These are phyloP conservation scores for Regulus satrapa DNA, from an alignment of 2,113 vertebrate species.

Conservation along the genomic window DNA sequence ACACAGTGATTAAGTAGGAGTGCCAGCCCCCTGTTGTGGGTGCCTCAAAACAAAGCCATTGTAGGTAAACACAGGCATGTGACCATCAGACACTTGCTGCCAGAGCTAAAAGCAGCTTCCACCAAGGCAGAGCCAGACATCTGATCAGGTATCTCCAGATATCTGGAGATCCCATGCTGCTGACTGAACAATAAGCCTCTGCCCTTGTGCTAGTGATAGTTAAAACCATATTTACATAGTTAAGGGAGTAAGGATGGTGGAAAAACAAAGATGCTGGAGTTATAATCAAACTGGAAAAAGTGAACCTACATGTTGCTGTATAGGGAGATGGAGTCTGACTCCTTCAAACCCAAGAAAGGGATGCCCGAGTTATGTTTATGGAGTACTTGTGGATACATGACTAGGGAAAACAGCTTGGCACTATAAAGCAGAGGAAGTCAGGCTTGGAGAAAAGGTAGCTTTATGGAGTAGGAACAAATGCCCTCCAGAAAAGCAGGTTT, in stretches of 20 bases:
- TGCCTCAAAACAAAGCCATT: fast-evolving
- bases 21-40: not conserved
- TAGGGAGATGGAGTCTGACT: not conserved
- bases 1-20: fast-evolving
- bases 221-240: fast-evolving
- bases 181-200: not conserved
- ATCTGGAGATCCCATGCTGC: fast-evolving
- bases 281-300: not conserved
- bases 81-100: not conserved
- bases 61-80: not conserved
- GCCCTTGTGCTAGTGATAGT: not conserved
- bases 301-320: fast-evolving
- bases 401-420: not conserved
- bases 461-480: not conserved
- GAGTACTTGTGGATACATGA: not conserved
- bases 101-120: not conserved
- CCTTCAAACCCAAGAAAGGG: not conserved
- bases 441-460: not conserved
- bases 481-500: not conserved
- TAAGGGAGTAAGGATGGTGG: not conserved
- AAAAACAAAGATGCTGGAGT: not conserved
- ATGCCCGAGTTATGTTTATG: not conserved
- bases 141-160: too few species aligned
- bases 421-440: not conserved
- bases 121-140: not conserved